Evolutionary conservation across 2,113 vertebrate genomes (phyloP), one percentile per base, ranked within the genome.

Genomic region (Nothoprocta pentlandii): DNA sequence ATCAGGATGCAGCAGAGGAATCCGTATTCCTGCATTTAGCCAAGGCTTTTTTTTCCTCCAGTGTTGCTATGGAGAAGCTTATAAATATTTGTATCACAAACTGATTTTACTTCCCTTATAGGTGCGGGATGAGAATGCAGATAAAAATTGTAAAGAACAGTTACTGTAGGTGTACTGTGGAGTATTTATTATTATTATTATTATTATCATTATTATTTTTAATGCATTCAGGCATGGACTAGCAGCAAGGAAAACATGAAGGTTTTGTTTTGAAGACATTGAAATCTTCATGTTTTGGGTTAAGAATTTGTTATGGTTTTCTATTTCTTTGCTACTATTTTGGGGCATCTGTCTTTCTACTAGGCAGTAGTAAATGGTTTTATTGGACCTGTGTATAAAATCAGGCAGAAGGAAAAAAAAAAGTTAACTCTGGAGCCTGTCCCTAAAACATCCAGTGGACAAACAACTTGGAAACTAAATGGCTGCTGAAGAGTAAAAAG

Each of bases 21-120:
- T 81, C 80, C 81, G 14, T 75, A 59, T 80, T 56, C 41, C n/a
- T 80, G 67, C 13, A 32, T 66, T 87, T 54, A 92, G 47, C 90
- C 74, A 5, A 11, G 25, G 36, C 3, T 73, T 86, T 85, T 88
- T 74, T 47, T 47, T 20, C 13, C 42, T 89, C 7, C n/a, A 28
- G 56, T 83, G 79, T 94, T 94, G 93, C 94, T 90, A 86, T 76
- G 89, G 87, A 73, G 82, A 88, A 67, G 53, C 59, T 28, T 42
- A 82, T 84, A 96, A 94, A 97, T 96, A 94, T 95, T 94, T 92
- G 85, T 87, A 85, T 90, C 66, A 22, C 62, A 56, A 77, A 87
- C 77, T 89, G 68, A 84, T 92, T 90, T 92, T 91, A 83, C 59
- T 80, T 92, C 71, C 34, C 22, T 86, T 74, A 47, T 78, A 90